Conservation (phyloP, 2,888 invertebrate species). For the Sturmia bella region DNA sequence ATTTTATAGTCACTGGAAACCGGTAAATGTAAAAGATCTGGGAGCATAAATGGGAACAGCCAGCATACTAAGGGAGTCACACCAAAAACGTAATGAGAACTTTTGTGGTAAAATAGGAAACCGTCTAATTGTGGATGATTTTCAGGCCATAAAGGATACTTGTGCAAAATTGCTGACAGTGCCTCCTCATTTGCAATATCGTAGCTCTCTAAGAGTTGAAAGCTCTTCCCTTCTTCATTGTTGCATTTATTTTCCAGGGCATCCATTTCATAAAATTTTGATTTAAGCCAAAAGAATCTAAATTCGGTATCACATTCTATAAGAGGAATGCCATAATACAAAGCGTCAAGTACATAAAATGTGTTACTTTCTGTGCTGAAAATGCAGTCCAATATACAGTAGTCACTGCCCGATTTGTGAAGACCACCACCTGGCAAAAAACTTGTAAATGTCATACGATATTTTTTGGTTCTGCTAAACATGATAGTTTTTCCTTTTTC, state of each 20-base stretch:
- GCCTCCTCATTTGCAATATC: constrained; percentile 76
- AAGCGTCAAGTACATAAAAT: constrained; percentile 91
- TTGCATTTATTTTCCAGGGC: constrained; percentile 64
- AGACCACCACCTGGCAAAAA: constrained; percentile 77
- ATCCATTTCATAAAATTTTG: constrained; percentile 86
- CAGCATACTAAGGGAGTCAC: constrained; percentile 94
- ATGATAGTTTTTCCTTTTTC: constrained; percentile 86
- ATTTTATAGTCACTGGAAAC: constrained; percentile 82
- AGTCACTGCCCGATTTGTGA: constrained; percentile 68
- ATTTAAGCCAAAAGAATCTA: constrained; percentile 91
- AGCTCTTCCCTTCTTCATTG: constrained; percentile 72
- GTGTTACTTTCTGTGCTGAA: constrained; percentile 84
- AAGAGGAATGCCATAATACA: constrained; percentile 77
- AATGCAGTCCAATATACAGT: constrained; percentile 90
- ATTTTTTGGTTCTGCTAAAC: constrained; percentile 86
- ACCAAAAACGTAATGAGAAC: constrained; percentile 89
- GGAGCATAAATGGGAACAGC: constrained; percentile 94
- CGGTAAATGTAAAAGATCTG: constrained; percentile 84
- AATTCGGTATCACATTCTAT: constrained; percentile 85
- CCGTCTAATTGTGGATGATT: constrained; percentile 88
- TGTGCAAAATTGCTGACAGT: constrained; percentile 73
- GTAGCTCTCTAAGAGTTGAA: constrained; percentile 74
- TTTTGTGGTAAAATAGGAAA: constrained; percentile 93
- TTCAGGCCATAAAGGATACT: constrained; percentile 78
- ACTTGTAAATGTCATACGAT: constrained; percentile 83